Base-by-base conservation (phyloP, 2,797 vertebrate species). In the Loris lydekkerianus region DNA sequence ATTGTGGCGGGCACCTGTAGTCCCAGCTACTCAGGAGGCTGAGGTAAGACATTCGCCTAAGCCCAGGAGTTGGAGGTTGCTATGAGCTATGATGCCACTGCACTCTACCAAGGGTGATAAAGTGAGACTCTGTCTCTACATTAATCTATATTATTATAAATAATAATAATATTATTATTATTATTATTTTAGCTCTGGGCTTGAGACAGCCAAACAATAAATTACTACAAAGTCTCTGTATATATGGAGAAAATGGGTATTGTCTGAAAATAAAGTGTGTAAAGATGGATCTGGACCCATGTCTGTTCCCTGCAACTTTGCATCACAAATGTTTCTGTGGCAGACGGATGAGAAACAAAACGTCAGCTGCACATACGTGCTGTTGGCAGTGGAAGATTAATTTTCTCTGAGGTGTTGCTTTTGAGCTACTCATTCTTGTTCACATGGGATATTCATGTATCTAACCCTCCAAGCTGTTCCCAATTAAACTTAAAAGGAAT, bases 221-320 rank as follows among this genome's bases (percentile, higher is more conserved):
- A 98, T 98, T 97, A 95, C 89, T 96, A 96, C 84, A 86, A 96
- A 98, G 96, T 70, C 97, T 98, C 93, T 86, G 98, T 98, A 95
- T 95, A 89, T 95, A 89, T 96, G 63, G 67, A 94, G 94, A 95
- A 98, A 97, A 97, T 58, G 96, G 95, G 91, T 97, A 97, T 86
- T 97, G 97, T 98, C 97, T 97, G 96, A 97, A 92, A 97, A 97
- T 95, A 90, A 95, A 97, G 96, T 76, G 43, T 95, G 93, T 91
- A 0, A 63, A 97, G 97, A 97, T 97, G 96, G 95, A 96, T 94
- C 93, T 96, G 93, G 95, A 73, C 86, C 61, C 72, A 21, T 91
- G 73, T 97, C 95, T 95, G 9, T 83, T 95, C 94, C 60, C 88
- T 95, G 7, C 61, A 93, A 81, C 70, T 81, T 96, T 97, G 83